A percentile compares a stretch with the other conserved stretches of the same genome.
Evolutionary conservation across 2,797 vertebrate species (phyloP).

Genomic region (Urophycis tenuis): DNA sequence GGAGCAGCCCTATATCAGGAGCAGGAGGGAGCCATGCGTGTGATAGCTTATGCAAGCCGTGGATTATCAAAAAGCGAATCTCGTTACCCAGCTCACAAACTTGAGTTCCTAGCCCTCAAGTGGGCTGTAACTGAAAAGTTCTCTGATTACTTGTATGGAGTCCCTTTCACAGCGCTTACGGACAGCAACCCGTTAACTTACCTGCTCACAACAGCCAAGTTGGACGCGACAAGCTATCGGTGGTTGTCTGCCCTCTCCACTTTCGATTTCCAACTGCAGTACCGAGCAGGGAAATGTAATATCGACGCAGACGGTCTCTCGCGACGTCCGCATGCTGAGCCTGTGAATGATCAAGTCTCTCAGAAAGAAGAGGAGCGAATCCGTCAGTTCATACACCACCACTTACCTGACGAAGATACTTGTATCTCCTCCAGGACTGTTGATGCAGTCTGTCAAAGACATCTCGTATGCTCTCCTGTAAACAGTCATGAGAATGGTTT

Average conservation of each 20-base stretch:
- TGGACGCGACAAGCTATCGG: too few species aligned
- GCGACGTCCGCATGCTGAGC: conserved; percentile 13
- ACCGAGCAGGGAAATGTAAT: conserved; percentile 22
- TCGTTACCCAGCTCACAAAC: too few species aligned
- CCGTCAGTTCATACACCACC: conserved; percentile 15
- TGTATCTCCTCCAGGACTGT: conserved; percentile 5
- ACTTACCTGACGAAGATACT: conserved; percentile 7
- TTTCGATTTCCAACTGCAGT: conserved; percentile 16
- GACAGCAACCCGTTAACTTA: too few species aligned
- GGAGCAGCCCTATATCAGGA: conserved; percentile 20
- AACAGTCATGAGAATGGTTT: background rate
- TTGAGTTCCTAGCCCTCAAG: too few species aligned
- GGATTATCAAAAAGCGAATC: conserved; percentile 3
- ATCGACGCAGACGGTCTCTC: conserved; percentile 20
- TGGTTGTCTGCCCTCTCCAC: conserved; percentile 22
- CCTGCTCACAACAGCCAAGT: too few species aligned
- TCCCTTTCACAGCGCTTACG: too few species aligned
- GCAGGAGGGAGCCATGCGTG: conserved; percentile 2
- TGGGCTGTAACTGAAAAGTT: too few species aligned
- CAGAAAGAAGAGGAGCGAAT: conserved; percentile 20
- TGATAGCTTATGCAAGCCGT: conserved; percentile 16
- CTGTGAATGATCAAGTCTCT: conserved; percentile 9
- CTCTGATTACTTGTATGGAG: too few species aligned
- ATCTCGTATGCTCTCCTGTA: background rate
- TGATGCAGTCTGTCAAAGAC: conserved; percentile 17